phyloP scores from a whole-genome alignment of 1,140 invertebrate genomes.

The Macrobrachium rosenbergii region DNA sequence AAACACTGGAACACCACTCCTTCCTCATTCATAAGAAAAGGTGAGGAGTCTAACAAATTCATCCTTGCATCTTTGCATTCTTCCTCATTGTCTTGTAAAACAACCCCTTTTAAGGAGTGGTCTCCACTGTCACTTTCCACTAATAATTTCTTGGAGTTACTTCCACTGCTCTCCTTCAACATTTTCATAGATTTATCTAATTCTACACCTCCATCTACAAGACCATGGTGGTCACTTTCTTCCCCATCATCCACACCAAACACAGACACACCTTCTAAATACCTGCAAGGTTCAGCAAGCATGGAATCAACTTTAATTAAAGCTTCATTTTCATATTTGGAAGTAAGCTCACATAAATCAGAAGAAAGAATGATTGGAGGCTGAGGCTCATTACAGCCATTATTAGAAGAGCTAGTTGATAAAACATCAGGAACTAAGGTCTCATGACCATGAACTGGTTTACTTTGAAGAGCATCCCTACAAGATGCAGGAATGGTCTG shows the following conservation, averaged over 20 bases:
- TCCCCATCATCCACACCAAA: constrained; percentile 18
- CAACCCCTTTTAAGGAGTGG: not conserved
- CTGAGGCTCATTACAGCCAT: not conserved
- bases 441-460: too few species aligned
- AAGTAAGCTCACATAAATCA: not conserved
- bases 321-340: not conserved
- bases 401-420: not conserved
- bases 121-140: too few species aligned
- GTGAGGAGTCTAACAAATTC: constrained; percentile 29
- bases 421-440: too few species aligned
- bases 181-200: not conserved
- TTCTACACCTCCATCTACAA: not conserved
- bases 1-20: constrained; percentile 50
- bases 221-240: not conserved
- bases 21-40: constrained; percentile 51
- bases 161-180: not conserved
- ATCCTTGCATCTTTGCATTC: constrained; percentile 24
- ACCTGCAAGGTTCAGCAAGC: not conserved
- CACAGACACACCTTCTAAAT: constrained; percentile 8
- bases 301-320: constrained; percentile 12
- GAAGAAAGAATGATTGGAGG: not conserved
- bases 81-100: not conserved
- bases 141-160: not conserved
- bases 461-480: too few species aligned
- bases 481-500: too few species aligned